phyloP scores from a whole-genome alignment of 64 coral and sea anemone species.

The Hydrozoanthus tunicans region DNA sequence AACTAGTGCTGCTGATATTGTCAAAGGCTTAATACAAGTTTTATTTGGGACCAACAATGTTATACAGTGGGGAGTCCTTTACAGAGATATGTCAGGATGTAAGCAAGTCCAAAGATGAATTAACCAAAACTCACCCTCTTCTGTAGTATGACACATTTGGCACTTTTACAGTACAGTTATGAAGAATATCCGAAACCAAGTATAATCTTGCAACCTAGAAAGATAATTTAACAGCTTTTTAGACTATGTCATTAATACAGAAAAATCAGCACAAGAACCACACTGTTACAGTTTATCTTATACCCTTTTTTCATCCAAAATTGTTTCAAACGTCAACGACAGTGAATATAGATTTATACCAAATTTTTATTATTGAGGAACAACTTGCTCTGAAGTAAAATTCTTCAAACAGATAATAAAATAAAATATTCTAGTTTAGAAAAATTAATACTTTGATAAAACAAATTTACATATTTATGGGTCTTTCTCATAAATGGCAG shows the following conservation, averaged over 20 bases:
- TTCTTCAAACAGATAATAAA: background rate
- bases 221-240: too few relatives aligned
- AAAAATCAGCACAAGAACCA: too few relatives aligned
- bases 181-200: constrained; percentile 83
- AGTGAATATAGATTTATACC: too few relatives aligned
- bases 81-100: too few relatives aligned
- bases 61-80: too few relatives aligned
- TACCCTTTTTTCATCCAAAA: background rate
- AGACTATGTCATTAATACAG: too few relatives aligned
- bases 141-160: constrained; percentile 94
- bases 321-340: background rate
- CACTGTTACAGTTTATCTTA: too few relatives aligned
- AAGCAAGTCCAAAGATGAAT: too few relatives aligned
- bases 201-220: constrained; percentile 76
- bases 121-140: constrained; percentile 58
- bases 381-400: background rate
- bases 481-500: too few relatives aligned
- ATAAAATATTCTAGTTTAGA: background rate
- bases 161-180: constrained; percentile 94
- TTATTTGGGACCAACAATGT: too few relatives aligned
- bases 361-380: background rate
- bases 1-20: too few relatives aligned
- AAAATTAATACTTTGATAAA: background rate
- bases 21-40: too few relatives aligned
- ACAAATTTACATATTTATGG: background rate